These are phyloP conservation scores for Pogonophryne albipinna DNA, from an alignment of 2,797 vertebrate genomes.

Conservation along the genomic window DNA sequence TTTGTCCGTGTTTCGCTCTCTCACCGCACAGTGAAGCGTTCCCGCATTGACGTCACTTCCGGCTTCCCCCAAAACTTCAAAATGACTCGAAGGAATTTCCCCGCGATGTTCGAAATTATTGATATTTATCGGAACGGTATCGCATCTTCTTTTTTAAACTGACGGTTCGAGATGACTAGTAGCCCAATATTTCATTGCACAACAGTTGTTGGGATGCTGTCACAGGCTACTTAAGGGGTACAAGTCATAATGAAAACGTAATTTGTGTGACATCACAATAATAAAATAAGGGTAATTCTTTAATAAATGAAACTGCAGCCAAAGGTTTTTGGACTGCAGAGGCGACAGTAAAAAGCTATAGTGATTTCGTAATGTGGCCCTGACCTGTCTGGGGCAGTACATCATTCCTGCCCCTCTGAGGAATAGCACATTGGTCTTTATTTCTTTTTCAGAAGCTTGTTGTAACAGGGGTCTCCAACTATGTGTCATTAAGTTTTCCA, in stretches of 20 bases:
- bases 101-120: no score
- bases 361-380: slow-evolving; percentile 24
- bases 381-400: slow-evolving; percentile 18
- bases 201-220: no score
- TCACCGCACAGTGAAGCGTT: no score
- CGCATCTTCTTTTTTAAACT: no score
- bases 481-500: slow-evolving; percentile 5
- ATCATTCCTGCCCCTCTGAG: slow-evolving; percentile 30
- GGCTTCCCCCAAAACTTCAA: no score
- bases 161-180: no score
- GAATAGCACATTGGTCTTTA: slow-evolving; percentile 12
- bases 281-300: slow-evolving; percentile 26
- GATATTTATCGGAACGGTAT: no score
- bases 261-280: slow-evolving; percentile 25
- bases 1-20: no score
- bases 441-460: slow-evolving; percentile 12
- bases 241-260: slow-evolving; percentile 32
- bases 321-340: slow-evolving; percentile 38
- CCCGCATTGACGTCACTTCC: no score
- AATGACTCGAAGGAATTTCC: no score
- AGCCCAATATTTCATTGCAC: no score
- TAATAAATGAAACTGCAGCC: slow-evolving; percentile 36
- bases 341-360: slow-evolving; percentile 23
- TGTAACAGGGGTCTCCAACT: slow-evolving; percentile 7
- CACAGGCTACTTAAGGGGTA: slow-evolving; percentile 1